phyloP scores from a whole-genome alignment of 2,113 vertebrate species.

The Pachypanchax playfairii region DNA sequence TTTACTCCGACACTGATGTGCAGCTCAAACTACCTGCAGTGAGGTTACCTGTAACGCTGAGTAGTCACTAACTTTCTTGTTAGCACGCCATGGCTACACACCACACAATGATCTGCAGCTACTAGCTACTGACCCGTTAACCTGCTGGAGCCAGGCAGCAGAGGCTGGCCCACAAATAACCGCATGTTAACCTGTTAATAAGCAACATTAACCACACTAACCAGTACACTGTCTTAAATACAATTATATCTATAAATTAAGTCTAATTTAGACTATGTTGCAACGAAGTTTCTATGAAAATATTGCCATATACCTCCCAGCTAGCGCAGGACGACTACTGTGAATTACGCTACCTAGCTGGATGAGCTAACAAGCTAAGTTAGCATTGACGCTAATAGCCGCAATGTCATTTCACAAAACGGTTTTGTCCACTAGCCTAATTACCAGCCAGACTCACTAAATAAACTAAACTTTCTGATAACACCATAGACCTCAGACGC shows the following conservation, averaged over 20 bases:
- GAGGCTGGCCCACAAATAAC: background rate
- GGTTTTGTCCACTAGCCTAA: background rate
- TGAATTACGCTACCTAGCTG: constrained; percentile 33
- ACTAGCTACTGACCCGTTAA: constrained; percentile 32
- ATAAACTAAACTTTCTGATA: background rate
- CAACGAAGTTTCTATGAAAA: background rate
- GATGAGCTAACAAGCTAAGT: constrained; percentile 59
- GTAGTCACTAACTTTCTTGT: constrained; percentile 29
- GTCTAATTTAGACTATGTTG: background rate
- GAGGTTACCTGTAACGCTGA: no score
- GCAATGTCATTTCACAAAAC: constrained; percentile 32
- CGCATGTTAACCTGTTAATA: constrained; percentile 35
- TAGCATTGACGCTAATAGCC: constrained; percentile 49
- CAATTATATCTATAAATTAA: background rate
- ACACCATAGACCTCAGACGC: background rate
- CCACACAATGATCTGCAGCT: constrained; percentile 56
- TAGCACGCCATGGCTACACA: constrained; percentile 52
- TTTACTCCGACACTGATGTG: background rate
- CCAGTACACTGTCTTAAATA: background rate
- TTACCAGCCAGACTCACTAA: background rate
- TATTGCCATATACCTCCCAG: background rate
- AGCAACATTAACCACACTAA: background rate
- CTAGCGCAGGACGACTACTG: constrained; percentile 23
- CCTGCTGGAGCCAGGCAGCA: constrained; percentile 16
- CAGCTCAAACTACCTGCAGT: background rate